Evolutionary conservation across 1,140 invertebrate species (phyloP), one percentile per base, ranked within the genome.

Genomic region (Lepidostoma basale): DNA sequence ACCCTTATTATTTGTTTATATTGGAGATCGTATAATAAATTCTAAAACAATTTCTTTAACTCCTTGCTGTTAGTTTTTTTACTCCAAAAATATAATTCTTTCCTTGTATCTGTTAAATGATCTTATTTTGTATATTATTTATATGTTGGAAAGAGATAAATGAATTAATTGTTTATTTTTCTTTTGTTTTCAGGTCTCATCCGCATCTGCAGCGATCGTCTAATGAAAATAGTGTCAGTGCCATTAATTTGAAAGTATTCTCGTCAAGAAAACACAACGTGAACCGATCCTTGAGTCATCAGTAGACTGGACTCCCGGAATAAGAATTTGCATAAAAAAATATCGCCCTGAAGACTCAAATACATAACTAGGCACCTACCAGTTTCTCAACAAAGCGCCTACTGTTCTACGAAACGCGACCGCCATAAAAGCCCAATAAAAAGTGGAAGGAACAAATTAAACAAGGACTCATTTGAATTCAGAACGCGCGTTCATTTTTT

Each of bases 401-500:
- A 28, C 60, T 40, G 36, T 44, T 62, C 45, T 23, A 2, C 4
- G 40, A 54, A 64, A 30, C n/a, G 40, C 20, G 23, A 20, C 54
- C 33, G 36, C 36, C 30, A 39, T 59, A 58, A 62, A 63, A 60
- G 47, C 23, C 8, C 56, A 45, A 52, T 39, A 68, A 62, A 68
- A 39, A 68, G 33, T 36, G 36, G 18, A 52, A 39, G 28, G 3
- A 6, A 36, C 39, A 59, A 64, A 69, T 58, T 33, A 33, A 64
- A 64, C 28, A 69, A 56, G 49, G 60, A 64, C 44, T 59, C 44
- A 45, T 58, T 64, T 62, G 33, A 54, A 62, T 52, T 62, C 49
- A 8, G 16, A 56, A 20, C 49, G 67, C 39, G 67, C 47, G 9
- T 62, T 22, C 10, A 40, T 28, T 68, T 68, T 62, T 62, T 6